phyloP scores from a whole-genome alignment of 1,140 invertebrate species.

The Archivesica marissinica region DNA sequence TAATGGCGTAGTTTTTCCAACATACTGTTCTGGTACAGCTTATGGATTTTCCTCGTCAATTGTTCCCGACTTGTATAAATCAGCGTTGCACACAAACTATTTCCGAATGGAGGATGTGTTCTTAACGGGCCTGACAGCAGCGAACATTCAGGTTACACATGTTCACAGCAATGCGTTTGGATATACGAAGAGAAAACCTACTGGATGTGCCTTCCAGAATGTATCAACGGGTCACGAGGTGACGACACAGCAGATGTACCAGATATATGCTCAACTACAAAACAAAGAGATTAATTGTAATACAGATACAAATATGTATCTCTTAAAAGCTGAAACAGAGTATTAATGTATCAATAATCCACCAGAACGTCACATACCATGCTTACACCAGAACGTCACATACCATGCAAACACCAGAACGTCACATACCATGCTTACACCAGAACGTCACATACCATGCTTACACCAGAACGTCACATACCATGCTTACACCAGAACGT shows the following conservation, averaged over 20 bases:
- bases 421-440: no score
- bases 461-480: no score
- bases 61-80: constrained; percentile 73
- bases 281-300: constrained; percentile 51
- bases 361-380: no score
- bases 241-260: constrained; percentile 53
- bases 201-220: constrained; percentile 65
- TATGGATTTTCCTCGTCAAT: constrained; percentile 80
- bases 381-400: no score
- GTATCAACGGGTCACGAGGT: constrained; percentile 67
- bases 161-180: constrained; percentile 58
- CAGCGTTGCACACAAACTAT: constrained; percentile 66
- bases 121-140: constrained; percentile 78
- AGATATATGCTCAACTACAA: constrained; percentile 30
- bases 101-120: constrained; percentile 83
- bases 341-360: not conserved
- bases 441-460: no score
- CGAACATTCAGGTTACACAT: constrained; percentile 52
- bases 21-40: constrained; percentile 81
- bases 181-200: constrained; percentile 35
- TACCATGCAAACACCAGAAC: no score
- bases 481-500: no score
- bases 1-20: constrained; percentile 76
- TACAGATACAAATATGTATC: constrained; percentile 33
- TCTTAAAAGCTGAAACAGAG: constrained; percentile 8